Conservation (phyloP, 2,797 vertebrate species). For the Vipera latastei region DNA sequence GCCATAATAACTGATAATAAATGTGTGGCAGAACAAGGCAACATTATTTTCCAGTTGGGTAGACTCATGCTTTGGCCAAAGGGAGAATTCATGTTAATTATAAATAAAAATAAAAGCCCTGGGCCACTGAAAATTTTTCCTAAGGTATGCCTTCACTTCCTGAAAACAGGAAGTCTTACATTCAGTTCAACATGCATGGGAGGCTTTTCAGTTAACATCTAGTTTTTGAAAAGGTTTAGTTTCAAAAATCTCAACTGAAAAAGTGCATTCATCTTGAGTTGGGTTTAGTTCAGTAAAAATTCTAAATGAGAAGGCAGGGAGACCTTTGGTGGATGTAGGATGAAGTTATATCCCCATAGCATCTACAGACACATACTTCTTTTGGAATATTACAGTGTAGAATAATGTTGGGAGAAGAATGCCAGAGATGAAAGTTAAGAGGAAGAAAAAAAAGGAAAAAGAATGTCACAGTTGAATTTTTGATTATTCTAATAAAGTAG, state of each 20-base stretch:
- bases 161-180: neutral
- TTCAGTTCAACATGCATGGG: neutral
- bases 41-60: neutral
- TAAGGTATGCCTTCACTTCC: neutral
- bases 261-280: neutral
- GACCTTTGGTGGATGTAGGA: neutral
- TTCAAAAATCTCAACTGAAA: neutral
- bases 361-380: neutral
- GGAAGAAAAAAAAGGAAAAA: constrained; percentile 27
- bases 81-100: neutral
- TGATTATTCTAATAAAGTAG: constrained; percentile 14
- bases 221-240: neutral
- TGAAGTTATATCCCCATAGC: neutral
- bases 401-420: neutral
- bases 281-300: neutral
- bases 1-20: neutral
- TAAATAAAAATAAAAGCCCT: neutral
- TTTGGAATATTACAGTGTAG: neutral
- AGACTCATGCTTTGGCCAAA: neutral
- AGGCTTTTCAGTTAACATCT: neutral
- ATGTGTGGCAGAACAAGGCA: neutral
- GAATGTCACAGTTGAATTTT: neutral
- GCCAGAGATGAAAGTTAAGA: neutral
- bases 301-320: neutral
- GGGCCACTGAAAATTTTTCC: neutral